Evolutionary conservation across 2,888 invertebrate genomes (phyloP).

Genomic region (Clanis bilineata): DNA sequence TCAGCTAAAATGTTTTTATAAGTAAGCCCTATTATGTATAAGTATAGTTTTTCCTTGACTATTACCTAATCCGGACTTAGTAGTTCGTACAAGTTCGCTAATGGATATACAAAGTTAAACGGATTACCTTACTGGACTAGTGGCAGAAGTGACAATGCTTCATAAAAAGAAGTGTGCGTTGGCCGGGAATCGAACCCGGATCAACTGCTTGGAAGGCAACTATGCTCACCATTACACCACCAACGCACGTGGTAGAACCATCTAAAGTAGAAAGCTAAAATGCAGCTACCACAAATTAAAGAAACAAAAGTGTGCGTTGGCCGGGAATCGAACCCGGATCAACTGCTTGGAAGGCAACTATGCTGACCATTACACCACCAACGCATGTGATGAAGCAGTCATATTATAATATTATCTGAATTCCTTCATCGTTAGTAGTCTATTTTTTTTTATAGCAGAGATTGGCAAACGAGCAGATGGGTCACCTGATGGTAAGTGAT

Average conservation of each 20-base stretch:
- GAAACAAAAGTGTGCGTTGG: conserved; percentile 61
- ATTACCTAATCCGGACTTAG: too few species aligned
- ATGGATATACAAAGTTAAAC: too few species aligned
- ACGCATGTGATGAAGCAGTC: conserved; percentile 46
- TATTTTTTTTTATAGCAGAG: background rate
- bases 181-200: conserved; percentile 83
- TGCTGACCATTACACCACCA: conserved; percentile 82
- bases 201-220: conserved; percentile 83
- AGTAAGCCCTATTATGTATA: too few species aligned
- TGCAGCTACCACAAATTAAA: conserved; percentile 20
- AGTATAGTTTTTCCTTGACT: too few species aligned
- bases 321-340: conserved; percentile 82
- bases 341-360: conserved; percentile 83
- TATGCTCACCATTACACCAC: conserved; percentile 83
- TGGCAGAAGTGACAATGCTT: too few species aligned
- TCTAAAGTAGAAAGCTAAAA: background rate
- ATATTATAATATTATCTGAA: background rate
- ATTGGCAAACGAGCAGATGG: too few species aligned
- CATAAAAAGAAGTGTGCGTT: conserved; percentile 69
- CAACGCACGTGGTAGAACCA: conserved; percentile 30
- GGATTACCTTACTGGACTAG: too few species aligned
- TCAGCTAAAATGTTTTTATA: too few species aligned
- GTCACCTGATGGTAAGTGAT: too few species aligned
- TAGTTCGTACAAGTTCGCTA: too few species aligned
- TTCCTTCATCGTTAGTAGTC: too few species aligned